Conservation (phyloP, 2,888 invertebrate species). For the Trimorus sp. region DNA sequence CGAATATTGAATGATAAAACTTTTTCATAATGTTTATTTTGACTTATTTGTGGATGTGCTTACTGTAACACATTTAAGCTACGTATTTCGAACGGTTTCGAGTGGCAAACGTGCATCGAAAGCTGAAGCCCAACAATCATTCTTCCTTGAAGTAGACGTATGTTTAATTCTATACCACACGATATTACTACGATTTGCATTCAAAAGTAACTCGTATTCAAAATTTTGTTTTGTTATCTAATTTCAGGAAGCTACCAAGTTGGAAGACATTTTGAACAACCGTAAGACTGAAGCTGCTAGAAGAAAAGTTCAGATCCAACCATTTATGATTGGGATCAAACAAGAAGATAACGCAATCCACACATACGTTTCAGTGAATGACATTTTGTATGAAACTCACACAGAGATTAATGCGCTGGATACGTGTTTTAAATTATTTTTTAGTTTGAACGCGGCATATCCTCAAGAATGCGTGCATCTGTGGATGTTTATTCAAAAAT, state of each 20-base stretch:
- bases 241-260: not conserved
- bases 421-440: slow-evolving; percentile 37
- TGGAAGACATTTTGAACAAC: not conserved
- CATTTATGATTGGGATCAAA: slow-evolving; percentile 13
- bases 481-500: slow-evolving; percentile 46
- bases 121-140: not conserved
- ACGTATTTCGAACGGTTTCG: not conserved
- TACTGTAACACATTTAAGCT: not conserved
- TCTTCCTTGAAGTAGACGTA: slow-evolving; percentile 2
- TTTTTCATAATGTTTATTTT: too few relatives aligned
- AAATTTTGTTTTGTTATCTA: not conserved
- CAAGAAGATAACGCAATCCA: not conserved
- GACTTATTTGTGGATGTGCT: not conserved
- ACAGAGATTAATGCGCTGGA: slow-evolving; percentile 4
- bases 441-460: slow-evolving; percentile 30
- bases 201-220: not conserved
- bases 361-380: not conserved
- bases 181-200: not conserved
- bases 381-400: not conserved
- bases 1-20: too few relatives aligned
- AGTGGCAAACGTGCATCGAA: not conserved
- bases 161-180: not conserved
- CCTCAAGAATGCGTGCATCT: slow-evolving; percentile 18
- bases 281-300: not conserved
- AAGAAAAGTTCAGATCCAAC: not conserved